Base-by-base conservation (phyloP, 2,888 invertebrate genomes). In the Phyto melanocephala region DNA sequence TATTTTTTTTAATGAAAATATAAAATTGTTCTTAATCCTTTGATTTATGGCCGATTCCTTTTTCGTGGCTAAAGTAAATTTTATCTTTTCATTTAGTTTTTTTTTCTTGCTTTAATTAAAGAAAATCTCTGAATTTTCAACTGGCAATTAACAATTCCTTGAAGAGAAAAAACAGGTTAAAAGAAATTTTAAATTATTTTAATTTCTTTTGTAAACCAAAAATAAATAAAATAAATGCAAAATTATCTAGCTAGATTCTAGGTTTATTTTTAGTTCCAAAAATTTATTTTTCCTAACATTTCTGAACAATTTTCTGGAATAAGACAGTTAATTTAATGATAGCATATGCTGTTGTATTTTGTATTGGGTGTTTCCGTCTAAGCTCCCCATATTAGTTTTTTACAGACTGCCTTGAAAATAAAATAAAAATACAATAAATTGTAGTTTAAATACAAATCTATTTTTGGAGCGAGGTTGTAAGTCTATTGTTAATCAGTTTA, bases 311-410 rank as follows among this genome's bases (percentile, higher is more conserved):
- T 74, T 80, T 56, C 10, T 62, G 87, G 88, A 88, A 90, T 77
- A 70, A 77, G 71, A 65, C 56, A 79, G 90, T 90, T 91, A 91
- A 91, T 91, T 91, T 91, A 90, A 90, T 88, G 89, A 88, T 89
- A 91, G n/a, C 91, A 91, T 91, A 91, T 91, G 90, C 89, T 89
- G 89, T 89, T 87, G 89, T 89, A 74, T 76, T 90, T 90, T 88
- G 89, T 89, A 90, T 89, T 90, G 91, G 90, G 91, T 90, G 90
- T 91, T 90, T 90, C 90, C 88, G 89, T 88, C 88, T 79, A 86
- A 87, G 87, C 87, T 88, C 88, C 89, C 88, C 88, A 87, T 88
- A 87, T 87, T 86, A 81, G 79, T 84, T 58, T 28, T 33, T 40
- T 58, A 63, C 5, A 70, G 65, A 62, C 58, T 42, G 71, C 37